phyloP scores from a whole-genome alignment of 1,140 invertebrate genomes.

The Globodera rostochiensis region DNA sequence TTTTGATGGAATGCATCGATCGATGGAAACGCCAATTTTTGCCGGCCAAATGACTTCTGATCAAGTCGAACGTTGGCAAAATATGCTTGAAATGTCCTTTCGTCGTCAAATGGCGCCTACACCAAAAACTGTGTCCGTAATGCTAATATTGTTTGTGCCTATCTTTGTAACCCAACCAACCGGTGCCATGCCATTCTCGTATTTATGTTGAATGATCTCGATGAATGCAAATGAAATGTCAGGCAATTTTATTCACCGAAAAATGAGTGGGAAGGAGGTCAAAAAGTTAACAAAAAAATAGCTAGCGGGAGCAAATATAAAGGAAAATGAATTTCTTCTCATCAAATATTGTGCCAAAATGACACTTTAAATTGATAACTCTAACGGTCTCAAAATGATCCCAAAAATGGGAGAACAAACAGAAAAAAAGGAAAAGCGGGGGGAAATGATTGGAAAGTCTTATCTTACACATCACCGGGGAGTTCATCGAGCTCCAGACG shows the following conservation, averaged over 20 bases:
- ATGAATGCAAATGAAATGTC: constrained; percentile 9
- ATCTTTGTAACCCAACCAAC: too few species aligned
- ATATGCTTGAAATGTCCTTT: too few species aligned
- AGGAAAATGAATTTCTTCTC: not conserved
- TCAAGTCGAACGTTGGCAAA: too few species aligned
- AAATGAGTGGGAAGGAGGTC: not conserved
- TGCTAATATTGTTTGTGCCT: too few species aligned
- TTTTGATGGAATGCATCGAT: not conserved
- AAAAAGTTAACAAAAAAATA: not conserved
- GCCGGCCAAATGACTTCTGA: too few species aligned
- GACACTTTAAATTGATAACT: not conserved
- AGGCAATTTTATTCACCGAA: constrained; percentile 9
- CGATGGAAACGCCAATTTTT: not conserved
- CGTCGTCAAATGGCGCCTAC: not conserved
- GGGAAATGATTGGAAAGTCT: not conserved
- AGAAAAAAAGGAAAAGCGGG: not conserved
- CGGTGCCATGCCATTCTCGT: not conserved
- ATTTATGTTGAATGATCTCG: not conserved
- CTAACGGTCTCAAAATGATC: not conserved
- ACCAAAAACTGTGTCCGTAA: too few species aligned
- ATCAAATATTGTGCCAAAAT: not conserved
- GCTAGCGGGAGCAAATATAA: not conserved
- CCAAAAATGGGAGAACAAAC: not conserved
- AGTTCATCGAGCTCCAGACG: constrained; percentile 5
- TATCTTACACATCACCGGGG: constrained; percentile 28